These are phyloP conservation scores for Tribolium castaneum DNA, from an alignment of 1,140 invertebrate species.

Conservation along the genomic window DNA sequence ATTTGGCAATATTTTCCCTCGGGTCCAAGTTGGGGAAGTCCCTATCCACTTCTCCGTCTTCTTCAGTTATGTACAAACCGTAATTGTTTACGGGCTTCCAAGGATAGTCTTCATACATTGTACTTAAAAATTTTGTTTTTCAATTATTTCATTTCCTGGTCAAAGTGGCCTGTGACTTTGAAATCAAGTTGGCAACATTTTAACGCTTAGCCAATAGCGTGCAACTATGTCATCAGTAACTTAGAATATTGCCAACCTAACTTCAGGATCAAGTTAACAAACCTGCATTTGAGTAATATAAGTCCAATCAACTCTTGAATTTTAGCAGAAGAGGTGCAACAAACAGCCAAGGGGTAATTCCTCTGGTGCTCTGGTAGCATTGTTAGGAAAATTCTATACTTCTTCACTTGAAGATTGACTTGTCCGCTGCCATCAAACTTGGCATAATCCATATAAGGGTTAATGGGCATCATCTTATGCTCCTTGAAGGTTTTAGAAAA, in stretches of 20 bases:
- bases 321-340: constrained; percentile 84
- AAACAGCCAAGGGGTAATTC: constrained; percentile 85
- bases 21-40: constrained; percentile 93
- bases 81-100: constrained; percentile 75
- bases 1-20: constrained; percentile 89
- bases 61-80: constrained; percentile 93
- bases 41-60: constrained; percentile 95
- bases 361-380: constrained; percentile 84
- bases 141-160: too few relatives aligned
- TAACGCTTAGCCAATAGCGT: too few relatives aligned
- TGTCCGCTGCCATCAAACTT: constrained; percentile 91
- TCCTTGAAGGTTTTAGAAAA: constrained; percentile 80
- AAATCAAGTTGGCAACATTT: neutral
- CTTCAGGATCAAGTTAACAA: constrained; percentile 48
- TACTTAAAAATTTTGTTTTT: too few relatives aligned
- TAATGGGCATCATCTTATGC: constrained; percentile 78
- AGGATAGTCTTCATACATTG: constrained; percentile 70
- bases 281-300: constrained; percentile 88
- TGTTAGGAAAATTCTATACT: constrained; percentile 87
- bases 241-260: too few relatives aligned
- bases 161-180: too few relatives aligned
- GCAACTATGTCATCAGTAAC: too few relatives aligned
- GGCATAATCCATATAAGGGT: constrained; percentile 90
- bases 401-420: constrained; percentile 79
- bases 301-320: constrained; percentile 94